phyloP scores from a whole-genome alignment of 2,113 vertebrate genomes.

The Talpa occidentalis region DNA sequence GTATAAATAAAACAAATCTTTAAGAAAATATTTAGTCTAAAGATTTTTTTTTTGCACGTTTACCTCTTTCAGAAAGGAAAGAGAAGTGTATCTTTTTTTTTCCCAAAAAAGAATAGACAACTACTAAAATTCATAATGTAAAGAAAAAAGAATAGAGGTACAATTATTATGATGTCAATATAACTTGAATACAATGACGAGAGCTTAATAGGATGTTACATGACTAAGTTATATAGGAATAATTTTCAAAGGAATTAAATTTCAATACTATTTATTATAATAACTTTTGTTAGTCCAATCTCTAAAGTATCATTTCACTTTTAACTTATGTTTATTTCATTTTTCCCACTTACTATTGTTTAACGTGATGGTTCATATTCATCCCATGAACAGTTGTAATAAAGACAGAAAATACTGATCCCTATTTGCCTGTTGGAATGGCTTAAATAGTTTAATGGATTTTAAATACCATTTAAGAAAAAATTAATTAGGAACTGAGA shows the following conservation, averaged over 20 bases:
- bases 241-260: slow-evolving; percentile 4
- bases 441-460: slow-evolving; percentile 60
- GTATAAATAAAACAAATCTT: no score
- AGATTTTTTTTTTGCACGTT: background rate
- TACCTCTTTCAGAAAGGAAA: background rate
- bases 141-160: background rate
- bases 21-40: background rate
- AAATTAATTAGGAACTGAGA: slow-evolving; percentile 53
- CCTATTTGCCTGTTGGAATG: slow-evolving; percentile 9
- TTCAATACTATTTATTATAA: background rate
- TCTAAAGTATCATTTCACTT: background rate
- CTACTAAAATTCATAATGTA: background rate
- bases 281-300: background rate
- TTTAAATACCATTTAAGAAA: slow-evolving; percentile 63
- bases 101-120: background rate
- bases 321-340: slow-evolving; percentile 14
- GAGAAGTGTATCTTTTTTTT: background rate
- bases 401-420: slow-evolving; percentile 52
- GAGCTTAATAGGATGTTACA: background rate
- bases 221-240: background rate
- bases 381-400: slow-evolving; percentile 49
- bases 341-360: background rate
- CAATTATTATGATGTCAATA: background rate
- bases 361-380: background rate
- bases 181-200: background rate